Base-by-base conservation (phyloP, 2,113 vertebrate species). In the Cyprichromis sp. region DNA sequence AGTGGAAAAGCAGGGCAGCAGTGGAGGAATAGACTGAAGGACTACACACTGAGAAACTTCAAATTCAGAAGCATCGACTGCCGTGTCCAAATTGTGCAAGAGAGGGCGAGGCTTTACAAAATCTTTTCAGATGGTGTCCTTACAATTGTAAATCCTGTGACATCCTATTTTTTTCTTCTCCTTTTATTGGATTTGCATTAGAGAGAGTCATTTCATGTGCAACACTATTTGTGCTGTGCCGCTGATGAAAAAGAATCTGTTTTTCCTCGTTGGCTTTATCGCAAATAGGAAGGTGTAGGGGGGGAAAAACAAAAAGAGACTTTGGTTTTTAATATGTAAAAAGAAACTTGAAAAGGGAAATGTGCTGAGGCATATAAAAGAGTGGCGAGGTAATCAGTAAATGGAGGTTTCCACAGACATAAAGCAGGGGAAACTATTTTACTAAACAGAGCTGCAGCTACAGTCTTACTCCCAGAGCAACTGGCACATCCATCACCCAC, bases 331-430 rank as follows among this genome's bases (percentile, higher is more conserved):
- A 26, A 61, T 45, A 40, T 1, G 29, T 16, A 84, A 61, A 78
- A 40, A 71, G 38, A 71, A 80, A 63, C 9, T 52, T 53, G 5
- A 71, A 76, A 53, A 68, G 40, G 45, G 61, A 38, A 21, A 82
- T 26, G 21, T 61, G 61, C 34, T 83, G 81, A 84, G 90, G 80
- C 81, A 87, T 68, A 84, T 83, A 16, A 84, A 78, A 9, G 61
- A 88, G 50, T 16, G 13, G 34, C 83, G 79, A 86, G 8, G 78
- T 89, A 91, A 94, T 92, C 82, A 90, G 86, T 85, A 90, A 93
- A 94, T 93, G 86, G 91, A 87, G 76, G 21, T 80, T 90, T 82
- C 91, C 90, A 92, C 81, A 85, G 88, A 92, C 84, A 87, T 85
- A 92, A 9, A 85, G 85, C 82, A 88, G 86, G 87, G 52, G 81